Base-by-base conservation (phyloP, 2,113 vertebrate species). In the Tychaedon coryphoeus region DNA sequence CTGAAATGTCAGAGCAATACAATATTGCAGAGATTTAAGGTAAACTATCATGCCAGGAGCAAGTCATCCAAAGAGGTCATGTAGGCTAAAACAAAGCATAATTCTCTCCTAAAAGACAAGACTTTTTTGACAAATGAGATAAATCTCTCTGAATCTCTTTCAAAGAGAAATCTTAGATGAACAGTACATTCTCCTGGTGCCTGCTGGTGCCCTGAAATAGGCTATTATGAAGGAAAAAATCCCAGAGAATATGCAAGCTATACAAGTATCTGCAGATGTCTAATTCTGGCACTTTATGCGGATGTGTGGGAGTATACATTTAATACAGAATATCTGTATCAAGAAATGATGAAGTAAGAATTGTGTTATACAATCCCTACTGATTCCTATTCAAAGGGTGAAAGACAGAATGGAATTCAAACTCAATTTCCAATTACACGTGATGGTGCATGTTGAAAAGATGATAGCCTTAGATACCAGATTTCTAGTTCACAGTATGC, bases 141-240 rank as follows among this genome's bases (percentile, higher is more conserved):
- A 86, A 88, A 86, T 40, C 10, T 56, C 14, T 82, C 19, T 45
- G 38, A 29, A 45, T 75, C 13, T 76, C 74, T 79, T 88, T 76
- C 60, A 50, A 86, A 88, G 33, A 75, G 47, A 69, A 80, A 81
- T 66, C 74, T 87, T 48, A 74, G 29, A 75, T 61, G 29, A 87
- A 82, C 62, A 84, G 56, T 45, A 48, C 54, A 86, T 86, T 94
- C 71, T 70, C 61, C 74, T 95, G 57, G 48, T 62, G 72, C 72
- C 86, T 94, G 36, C 71, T 47, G 93, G 36, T 91, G 86, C 58
- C 81, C 38, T 88, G 62, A 90, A 96, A 96, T 10, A 74, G 58
- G 18, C 66, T 86, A 90, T 43, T 69, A 71, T 22, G 33, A 77
- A 92, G 50, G 24, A 51, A 92, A 69, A 76, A 57, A 43, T 50